Conservation (phyloP, 2,113 vertebrate species). For the Ceyx margarethae region DNA sequence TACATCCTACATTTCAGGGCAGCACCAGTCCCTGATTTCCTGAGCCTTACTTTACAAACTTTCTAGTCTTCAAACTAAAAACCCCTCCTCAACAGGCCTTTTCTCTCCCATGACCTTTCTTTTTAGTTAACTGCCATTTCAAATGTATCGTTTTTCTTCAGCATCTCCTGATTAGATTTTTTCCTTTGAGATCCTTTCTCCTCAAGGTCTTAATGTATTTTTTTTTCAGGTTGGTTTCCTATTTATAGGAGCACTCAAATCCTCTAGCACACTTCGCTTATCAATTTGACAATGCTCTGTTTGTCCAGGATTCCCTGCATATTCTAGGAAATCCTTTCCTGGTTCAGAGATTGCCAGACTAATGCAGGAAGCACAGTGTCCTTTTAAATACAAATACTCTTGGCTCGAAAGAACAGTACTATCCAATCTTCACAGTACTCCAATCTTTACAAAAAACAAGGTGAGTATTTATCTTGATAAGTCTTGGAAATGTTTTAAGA, state of each 20-base stretch:
- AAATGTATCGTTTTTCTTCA: neutral
- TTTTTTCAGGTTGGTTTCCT: neutral
- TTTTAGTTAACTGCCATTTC: constrained; percentile 19
- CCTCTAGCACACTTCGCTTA: neutral
- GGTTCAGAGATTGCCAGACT: neutral
- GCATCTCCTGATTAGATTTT: neutral
- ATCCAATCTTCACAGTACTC: neutral
- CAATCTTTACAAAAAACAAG: neutral
- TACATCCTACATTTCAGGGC: neutral
- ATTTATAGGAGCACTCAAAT: neutral
- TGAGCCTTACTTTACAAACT: neutral
- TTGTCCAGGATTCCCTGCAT: neutral
- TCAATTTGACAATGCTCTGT: neutral
- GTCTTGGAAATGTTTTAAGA: neutral
- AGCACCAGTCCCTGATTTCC: neutral
- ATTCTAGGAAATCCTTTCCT: neutral
- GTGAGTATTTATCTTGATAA: neutral
- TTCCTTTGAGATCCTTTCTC: neutral
- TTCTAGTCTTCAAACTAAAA: neutral
- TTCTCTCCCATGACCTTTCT: neutral
- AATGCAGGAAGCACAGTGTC: neutral
- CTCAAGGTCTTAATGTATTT: neutral
- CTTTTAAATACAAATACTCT: neutral
- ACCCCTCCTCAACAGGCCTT: neutral
- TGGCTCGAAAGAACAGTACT: neutral